These are phyloP conservation scores for Halichoerus grypus DNA, from an alignment of 2,113 vertebrate species.

Conservation along the genomic window DNA sequence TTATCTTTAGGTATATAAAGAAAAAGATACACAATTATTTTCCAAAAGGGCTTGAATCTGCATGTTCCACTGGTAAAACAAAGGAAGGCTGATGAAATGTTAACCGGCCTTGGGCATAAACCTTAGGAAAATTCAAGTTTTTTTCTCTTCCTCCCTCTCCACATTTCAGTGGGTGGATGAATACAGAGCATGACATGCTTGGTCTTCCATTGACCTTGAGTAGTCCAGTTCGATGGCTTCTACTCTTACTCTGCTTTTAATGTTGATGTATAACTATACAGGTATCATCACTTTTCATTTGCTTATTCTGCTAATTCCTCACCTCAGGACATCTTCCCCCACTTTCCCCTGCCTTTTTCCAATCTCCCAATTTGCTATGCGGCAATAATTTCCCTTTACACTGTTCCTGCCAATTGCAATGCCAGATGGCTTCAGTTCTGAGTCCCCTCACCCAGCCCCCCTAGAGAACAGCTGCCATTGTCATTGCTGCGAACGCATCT, in stretches of 20 bases:
- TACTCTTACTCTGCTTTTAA: background rate
- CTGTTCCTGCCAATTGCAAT: slow-evolving; percentile 76
- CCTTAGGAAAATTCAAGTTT: background rate
- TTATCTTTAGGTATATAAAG: background rate
- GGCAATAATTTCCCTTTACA: slow-evolving; percentile 85
- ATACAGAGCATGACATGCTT: rapidly evolving
- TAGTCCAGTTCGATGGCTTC: background rate
- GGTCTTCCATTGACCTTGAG: background rate
- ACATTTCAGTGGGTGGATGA: background rate
- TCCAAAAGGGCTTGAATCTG: background rate
- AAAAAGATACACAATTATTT: background rate
- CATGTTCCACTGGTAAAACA: background rate
- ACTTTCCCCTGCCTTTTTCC: slow-evolving; percentile 75
- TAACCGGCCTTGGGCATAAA: background rate
- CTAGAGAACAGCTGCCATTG: slow-evolving; percentile 84
- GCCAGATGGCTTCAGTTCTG: slow-evolving; percentile 86
- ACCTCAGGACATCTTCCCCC: slow-evolving; percentile 72
- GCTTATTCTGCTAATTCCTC: slow-evolving; percentile 83
- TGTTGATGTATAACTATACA: background rate
- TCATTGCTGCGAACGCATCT: slow-evolving; percentile 83
- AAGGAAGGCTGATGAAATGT: background rate
- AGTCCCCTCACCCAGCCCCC: slow-evolving; percentile 74
- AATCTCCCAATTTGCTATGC: slow-evolving; percentile 82
- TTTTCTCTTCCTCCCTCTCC: background rate
- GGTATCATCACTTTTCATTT: slow-evolving; percentile 76